Conservation (phyloP, 2,113 vertebrate genomes). For the Tupaia tana region DNA sequence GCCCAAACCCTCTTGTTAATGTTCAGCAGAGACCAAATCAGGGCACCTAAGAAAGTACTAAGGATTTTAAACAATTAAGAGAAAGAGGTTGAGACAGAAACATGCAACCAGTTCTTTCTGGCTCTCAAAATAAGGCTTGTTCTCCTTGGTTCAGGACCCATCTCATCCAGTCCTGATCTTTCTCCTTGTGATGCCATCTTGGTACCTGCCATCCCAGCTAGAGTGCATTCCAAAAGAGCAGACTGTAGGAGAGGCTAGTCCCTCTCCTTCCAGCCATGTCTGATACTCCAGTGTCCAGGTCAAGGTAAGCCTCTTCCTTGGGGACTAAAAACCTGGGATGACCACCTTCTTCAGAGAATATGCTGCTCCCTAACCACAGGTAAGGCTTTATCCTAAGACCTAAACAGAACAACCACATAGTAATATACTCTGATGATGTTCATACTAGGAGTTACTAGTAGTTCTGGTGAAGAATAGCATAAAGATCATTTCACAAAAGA, state of each 20-base stretch:
- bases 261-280: background rate
- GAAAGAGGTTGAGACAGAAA: background rate
- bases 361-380: background rate
- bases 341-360: background rate
- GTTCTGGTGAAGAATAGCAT: background rate
- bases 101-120: background rate
- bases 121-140: background rate
- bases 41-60: background rate
- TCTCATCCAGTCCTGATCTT: background rate
- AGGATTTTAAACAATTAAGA: slow-evolving; percentile 16
- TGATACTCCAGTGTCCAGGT: background rate
- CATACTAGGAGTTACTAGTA: background rate
- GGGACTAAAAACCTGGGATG: background rate
- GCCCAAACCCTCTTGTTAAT: background rate
- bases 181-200: background rate
- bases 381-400: background rate
- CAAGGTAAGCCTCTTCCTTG: background rate
- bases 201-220: background rate
- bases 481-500: background rate
- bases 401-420: background rate
- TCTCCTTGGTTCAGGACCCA: background rate
- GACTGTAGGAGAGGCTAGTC: background rate
- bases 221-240: background rate
- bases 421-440: background rate
- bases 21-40: background rate